Percentiles rank a stretch among this genome's conserved stretches.
Evolutionary conservation across 1,140 invertebrate genomes (phyloP).

Genomic region (Bombus balteatus): DNA sequence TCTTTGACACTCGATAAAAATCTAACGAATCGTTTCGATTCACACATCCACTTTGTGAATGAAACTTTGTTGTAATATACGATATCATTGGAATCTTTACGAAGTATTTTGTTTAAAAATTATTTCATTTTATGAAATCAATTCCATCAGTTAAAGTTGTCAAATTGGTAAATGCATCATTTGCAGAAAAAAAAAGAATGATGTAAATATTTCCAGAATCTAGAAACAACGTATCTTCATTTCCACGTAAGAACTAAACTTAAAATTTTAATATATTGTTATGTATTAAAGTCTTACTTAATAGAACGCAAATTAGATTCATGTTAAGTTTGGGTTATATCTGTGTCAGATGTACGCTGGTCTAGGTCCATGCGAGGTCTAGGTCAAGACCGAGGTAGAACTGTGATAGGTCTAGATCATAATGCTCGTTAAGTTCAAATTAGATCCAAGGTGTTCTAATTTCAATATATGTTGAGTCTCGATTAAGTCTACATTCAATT

Average conservation of each 20-base stretch:
- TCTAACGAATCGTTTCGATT: slow-evolving; percentile 6
- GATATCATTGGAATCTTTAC: neutral
- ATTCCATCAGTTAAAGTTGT: no score
- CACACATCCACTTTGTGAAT: neutral
- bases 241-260: neutral
- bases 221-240: neutral
- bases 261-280: neutral
- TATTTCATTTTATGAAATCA: neutral
- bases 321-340: neutral
- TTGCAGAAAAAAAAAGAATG: neutral
- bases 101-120: neutral
- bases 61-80: neutral
- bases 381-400: slow-evolving; percentile 11
- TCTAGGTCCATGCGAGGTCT: slow-evolving; percentile 13
- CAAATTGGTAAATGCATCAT: neutral
- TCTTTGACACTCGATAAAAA: slow-evolving; percentile 21
- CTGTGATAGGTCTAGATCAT: neutral
- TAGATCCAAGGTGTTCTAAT: neutral
- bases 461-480: neutral
- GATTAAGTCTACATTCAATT: neutral
- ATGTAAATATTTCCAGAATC: neutral
- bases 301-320: neutral
- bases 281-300: neutral
- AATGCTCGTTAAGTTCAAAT: neutral
- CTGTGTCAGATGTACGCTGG: neutral